Evolutionary conservation across 2,888 invertebrate genomes (phyloP), one percentile per base, ranked within the genome.

Genomic region (Automeris io): DNA sequence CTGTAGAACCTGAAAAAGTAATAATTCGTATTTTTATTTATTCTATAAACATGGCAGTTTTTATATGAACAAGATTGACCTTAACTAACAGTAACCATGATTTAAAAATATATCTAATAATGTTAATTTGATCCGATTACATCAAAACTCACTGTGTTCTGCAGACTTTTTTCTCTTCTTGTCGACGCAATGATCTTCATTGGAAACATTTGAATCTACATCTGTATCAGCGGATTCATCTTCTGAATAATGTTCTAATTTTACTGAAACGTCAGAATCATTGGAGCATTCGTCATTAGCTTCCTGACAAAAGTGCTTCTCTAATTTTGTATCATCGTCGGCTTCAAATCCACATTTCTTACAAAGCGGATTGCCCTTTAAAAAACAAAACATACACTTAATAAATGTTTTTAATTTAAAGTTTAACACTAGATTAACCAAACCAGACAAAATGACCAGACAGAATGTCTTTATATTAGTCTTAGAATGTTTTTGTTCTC

Each of bases 191-290:
- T 61, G 51, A 19, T 74, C 70, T 9, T 70, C 63, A 2, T 63
- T 64, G 1, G 75, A 76, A 1, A 64, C 13, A 11, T 62, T 53
- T 0, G 70, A 69, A 34, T 77, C 71, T 0, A 67, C 49, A 1
- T 62, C 65, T 2, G 59, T 51, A 8, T 58, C 60, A 1, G 50
- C 55, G 0, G 57, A 43, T 1, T 61, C 59, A 0, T 50, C 32
- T 5, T 45, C 56, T 0, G 58, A 55, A 11, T 35, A 49, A 4
- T 39, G 38, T 2, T 63, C 59, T 13, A 55, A 33, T 11, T 67
- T 47, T 0, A 64, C 48, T 0, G 73, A 72, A 5, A 37, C 57
- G 19, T 74, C 75, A 0, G 71, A 68, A 11, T 68, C 76, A 23
- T 57, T 62, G 0, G 25, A 43, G 1, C 54, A 47, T 1, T 29